These are phyloP conservation scores for Apeltes quadracus DNA, from an alignment of 2,113 vertebrate genomes.

Conservation along the genomic window DNA sequence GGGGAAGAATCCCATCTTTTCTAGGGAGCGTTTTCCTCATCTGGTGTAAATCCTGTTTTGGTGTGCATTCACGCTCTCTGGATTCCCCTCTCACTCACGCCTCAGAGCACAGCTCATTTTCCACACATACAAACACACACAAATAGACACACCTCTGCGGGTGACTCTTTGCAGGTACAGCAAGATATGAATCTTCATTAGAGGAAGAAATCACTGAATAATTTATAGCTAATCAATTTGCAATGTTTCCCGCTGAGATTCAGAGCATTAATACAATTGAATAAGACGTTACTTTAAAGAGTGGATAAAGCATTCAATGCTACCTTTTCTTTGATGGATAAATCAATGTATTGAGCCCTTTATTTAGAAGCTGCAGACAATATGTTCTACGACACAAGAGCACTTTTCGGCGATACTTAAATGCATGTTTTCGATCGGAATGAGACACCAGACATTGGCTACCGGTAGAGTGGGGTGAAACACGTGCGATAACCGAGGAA, in stretches of 20 bases:
- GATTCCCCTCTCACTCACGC: slow-evolving; percentile 43
- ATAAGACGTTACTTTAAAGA: slow-evolving; percentile 30
- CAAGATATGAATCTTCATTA: slow-evolving; percentile 64
- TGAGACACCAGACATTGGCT: slow-evolving; percentile 18
- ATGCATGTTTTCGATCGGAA: not conserved
- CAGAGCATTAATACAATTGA: slow-evolving; percentile 18
- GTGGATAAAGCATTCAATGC: not conserved
- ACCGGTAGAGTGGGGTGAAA: slow-evolving; percentile 20
- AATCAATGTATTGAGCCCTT: slow-evolving; percentile 1
- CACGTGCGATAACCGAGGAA: slow-evolving; percentile 22
- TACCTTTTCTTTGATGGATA: slow-evolving; percentile 13
- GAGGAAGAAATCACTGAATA: slow-evolving; percentile 57
- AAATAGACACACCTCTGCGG: not conserved
- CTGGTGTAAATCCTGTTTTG: slow-evolving; percentile 6
- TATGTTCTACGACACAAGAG: slow-evolving; percentile 4
- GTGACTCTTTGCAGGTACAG: slow-evolving; percentile 47
- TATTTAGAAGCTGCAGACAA: slow-evolving; percentile 8
- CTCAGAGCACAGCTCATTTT: slow-evolving; percentile 30
- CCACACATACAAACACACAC: slow-evolving; percentile 1
- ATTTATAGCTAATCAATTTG: slow-evolving; percentile 67
- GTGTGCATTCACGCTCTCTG: not conserved
- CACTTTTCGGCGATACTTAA: not conserved
- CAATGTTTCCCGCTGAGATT: slow-evolving; percentile 26
- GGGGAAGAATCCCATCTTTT: slow-evolving; percentile 1
- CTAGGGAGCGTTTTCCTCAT: not conserved